Conservation (phyloP, 2,888 invertebrate species). For the Morpho deidamia region DNA sequence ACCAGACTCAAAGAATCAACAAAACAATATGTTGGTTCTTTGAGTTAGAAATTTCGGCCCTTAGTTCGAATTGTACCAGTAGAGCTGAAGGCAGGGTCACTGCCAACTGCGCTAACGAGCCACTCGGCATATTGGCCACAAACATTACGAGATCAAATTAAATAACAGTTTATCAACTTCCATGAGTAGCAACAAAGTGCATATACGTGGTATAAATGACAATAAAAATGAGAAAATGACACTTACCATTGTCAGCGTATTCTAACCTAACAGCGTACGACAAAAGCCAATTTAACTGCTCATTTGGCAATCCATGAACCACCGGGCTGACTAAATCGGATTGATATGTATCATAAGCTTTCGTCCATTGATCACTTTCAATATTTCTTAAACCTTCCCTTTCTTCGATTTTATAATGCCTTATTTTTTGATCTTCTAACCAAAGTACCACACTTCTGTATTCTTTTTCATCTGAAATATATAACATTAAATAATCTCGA, state of each 20-base stretch:
- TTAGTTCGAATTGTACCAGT: no score
- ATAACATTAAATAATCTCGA: not conserved
- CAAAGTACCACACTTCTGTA: slow-evolving; percentile 90
- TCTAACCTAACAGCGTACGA: slow-evolving; percentile 90
- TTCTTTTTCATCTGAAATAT: slow-evolving; percentile 84
- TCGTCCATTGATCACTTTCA: slow-evolving; percentile 83
- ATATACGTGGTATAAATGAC: no score
- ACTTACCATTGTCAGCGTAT: slow-evolving; percentile 86
- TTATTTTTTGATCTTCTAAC: slow-evolving; percentile 96
- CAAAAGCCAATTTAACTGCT: slow-evolving; percentile 91
- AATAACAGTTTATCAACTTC: no score
- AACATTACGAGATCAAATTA: no score
- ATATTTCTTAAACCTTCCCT: slow-evolving; percentile 85
- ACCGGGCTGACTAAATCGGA: slow-evolving; percentile 86
- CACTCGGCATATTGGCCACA: no score
- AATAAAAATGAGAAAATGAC: no score
- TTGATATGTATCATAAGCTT: slow-evolving; percentile 85
- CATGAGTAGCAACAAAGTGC: no score
- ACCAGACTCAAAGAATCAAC: no score
- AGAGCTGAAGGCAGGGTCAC: no score
- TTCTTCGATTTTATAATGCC: slow-evolving; percentile 91
- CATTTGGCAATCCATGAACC: slow-evolving; percentile 72
- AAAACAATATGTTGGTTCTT: no score
- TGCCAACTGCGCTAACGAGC: no score
- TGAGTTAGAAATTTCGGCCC: no score